Evolutionary conservation across 2,888 invertebrate species (phyloP), one percentile per base, ranked within the genome.

Genomic region (Diarsia mendica): DNA sequence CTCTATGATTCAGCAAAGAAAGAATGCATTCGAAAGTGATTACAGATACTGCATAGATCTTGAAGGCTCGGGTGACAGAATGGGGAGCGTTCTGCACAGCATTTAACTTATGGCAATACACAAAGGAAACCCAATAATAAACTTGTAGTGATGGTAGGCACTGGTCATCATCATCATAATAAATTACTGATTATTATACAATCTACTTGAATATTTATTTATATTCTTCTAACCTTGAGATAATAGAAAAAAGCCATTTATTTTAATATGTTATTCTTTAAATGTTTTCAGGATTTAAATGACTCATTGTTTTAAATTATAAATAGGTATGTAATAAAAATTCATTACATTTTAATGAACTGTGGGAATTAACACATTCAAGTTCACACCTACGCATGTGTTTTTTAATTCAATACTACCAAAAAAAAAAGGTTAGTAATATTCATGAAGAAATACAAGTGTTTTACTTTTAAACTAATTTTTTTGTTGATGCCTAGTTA

Each of bases 1-100:
- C 18, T 48, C 2, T 2, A 48, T 66, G 61, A 61, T 48, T 72
- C 46, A 80, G 18, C n/a, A n/a, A n/a, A 18, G 48, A 77, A 49
- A 13, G 48, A 77, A 49, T 79, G 44, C 10, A 58, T 23, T n/a
- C 10, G 10, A 48, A 72, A 10, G 4, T 48, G 10, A 10, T 23
- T 55, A 23, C 48, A 23, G 58, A 28, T 58, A 13, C 33, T 1
- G 5, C 10, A 61, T 1, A n/a, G 20, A 44, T n/a, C 11, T 15
- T n/a, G n/a, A 13, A 0, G 8, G 3, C 8, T n/a, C 13, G 3
- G 44, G 13, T n/a, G n/a, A 10, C n/a, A 39, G 6, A 44, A 44
- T n/a, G 61, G 39, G 39, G n/a, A 39, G 20, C 1, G 2, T 5
- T 39, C 44, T 18, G 15, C 28, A 58, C 8, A 13, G 55, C 55